A percentile compares a stretch with the other conserved stretches of the same genome.
phyloP scores from a whole-genome alignment of 2,797 vertebrate genomes.

The Nothura maculosa region DNA sequence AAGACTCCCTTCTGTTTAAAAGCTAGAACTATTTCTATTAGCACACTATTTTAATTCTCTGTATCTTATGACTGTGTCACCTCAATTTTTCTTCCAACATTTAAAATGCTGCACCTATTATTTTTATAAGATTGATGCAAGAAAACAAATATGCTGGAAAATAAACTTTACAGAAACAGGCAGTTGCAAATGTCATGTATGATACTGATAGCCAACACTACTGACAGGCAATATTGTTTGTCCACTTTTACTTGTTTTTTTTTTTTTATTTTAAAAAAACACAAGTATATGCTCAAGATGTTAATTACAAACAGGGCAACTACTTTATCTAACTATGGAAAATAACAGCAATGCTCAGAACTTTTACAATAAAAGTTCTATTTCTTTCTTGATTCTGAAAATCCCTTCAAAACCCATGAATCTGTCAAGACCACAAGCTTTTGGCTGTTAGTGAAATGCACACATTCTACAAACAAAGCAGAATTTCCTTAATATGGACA shows the following conservation, averaged over 20 bases:
- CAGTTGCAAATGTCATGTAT: not conserved
- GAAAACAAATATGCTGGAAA: not conserved
- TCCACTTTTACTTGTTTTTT: not conserved
- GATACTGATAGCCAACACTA: not conserved
- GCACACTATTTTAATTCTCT: not conserved
- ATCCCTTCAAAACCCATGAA: not conserved
- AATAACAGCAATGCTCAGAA: not conserved
- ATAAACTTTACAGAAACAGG: rapidly evolving
- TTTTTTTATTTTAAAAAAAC: no score
- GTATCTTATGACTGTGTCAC: rapidly evolving
- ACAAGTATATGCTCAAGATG: not conserved
- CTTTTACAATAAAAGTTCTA: not conserved
- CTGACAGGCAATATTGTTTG: not conserved
- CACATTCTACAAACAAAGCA: not conserved
- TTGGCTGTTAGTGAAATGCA: not conserved
- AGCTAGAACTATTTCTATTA: not conserved
- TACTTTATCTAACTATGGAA: not conserved
- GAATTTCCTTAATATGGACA: not conserved
- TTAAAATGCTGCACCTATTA: not conserved
- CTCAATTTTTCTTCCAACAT: not conserved
- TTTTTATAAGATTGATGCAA: not conserved
- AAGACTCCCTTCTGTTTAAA: not conserved
- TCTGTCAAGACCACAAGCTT: not conserved
- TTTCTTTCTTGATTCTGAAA: not conserved
- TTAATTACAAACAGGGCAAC: not conserved